These are phyloP conservation scores for Catocala fraxini DNA, from an alignment of 2,888 invertebrate species.

Conservation along the genomic window DNA sequence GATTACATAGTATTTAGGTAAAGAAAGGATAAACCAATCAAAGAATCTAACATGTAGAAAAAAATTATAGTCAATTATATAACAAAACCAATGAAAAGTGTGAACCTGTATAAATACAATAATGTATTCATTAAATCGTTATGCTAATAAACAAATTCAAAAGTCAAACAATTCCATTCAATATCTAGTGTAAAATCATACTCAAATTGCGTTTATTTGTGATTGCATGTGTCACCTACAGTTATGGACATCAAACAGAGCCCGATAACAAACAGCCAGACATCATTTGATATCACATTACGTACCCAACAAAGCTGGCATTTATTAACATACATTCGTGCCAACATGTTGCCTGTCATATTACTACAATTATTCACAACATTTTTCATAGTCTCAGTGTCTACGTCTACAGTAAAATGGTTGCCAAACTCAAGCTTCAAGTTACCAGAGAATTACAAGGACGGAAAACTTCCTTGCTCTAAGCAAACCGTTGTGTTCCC, in stretches of 20 bases:
- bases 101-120: too few relatives aligned
- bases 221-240: conserved; percentile 63
- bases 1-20: too few relatives aligned
- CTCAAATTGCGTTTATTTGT: conserved; percentile 49
- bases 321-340: conserved; percentile 54
- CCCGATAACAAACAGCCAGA: conserved; percentile 69
- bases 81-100: too few relatives aligned
- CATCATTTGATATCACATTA: conserved; percentile 73
- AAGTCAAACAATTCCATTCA: not conserved
- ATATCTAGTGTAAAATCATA: conserved; percentile 36
- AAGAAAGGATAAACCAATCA: too few relatives aligned
- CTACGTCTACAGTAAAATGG: conserved; percentile 71
- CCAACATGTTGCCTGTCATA: conserved; percentile 40
- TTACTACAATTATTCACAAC: conserved; percentile 27
- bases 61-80: too few relatives aligned
- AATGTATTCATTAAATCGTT: too few relatives aligned
- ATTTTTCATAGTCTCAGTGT: conserved; percentile 51
- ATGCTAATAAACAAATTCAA: too few relatives aligned
- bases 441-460: conserved; percentile 70
- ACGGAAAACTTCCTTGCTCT: conserved; percentile 74
- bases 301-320: conserved; percentile 54
- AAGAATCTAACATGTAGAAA: too few relatives aligned
- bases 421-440: conserved; percentile 74
- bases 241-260: conserved; percentile 59
- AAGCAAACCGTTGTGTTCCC: conserved; percentile 77